These are phyloP conservation scores for Papilio polytes DNA, from an alignment of 1,140 invertebrate genomes.

Conservation along the genomic window DNA sequence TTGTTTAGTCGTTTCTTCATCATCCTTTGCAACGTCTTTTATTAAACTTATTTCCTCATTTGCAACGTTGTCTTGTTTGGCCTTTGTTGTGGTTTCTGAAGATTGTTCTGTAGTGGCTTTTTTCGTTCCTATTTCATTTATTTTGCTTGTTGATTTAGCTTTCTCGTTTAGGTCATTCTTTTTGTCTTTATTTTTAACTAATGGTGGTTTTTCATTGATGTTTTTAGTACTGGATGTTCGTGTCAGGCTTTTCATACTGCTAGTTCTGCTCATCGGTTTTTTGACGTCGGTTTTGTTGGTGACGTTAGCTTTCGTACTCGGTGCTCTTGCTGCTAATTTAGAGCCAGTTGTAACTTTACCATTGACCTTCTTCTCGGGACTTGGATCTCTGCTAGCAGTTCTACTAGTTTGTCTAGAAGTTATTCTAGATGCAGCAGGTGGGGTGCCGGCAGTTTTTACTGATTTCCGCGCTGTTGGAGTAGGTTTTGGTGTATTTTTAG, in stretches of 20 bases:
- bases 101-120: conserved; percentile 47
- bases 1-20: conserved; percentile 66
- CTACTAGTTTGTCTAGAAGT: conserved; percentile 77
- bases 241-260: conserved; percentile 76
- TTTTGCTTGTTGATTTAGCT: conserved; percentile 62
- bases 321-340: conserved; percentile 56
- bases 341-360: conserved; percentile 52
- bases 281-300: conserved; percentile 73
- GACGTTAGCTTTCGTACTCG: conserved; percentile 60
- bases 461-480: conserved; percentile 57
- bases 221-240: conserved; percentile 71
- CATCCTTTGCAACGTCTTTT: conserved; percentile 52
- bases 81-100: conserved; percentile 47
- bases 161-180: conserved; percentile 74
- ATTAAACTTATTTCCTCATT: conserved; percentile 47
- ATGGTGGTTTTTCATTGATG: conserved; percentile 73
- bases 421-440: conserved; percentile 75
- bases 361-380: conserved; percentile 69
- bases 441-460: conserved; percentile 66
- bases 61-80: conserved; percentile 44
- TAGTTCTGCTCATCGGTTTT: conserved; percentile 77
- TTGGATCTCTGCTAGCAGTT: conserved; percentile 70
- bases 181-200: conserved; percentile 69
- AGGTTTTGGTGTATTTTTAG: conserved; percentile 61
- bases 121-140: conserved; percentile 58